Conservation (phyloP, 2,113 vertebrate species). For the Chaenogobius annularis region DNA sequence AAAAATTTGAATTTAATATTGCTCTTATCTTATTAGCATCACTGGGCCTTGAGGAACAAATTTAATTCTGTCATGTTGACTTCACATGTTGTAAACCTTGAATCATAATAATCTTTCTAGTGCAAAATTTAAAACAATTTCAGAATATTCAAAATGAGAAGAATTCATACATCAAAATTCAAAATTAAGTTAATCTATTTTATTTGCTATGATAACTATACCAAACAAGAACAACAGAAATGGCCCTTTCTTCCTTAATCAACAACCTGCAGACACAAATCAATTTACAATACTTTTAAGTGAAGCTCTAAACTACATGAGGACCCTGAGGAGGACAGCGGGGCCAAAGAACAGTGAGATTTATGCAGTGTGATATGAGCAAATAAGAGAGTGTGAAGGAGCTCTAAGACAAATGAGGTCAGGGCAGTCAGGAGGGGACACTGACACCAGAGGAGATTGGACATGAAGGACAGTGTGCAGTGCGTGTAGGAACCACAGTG, state of each 20-base stretch:
- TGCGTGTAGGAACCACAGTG: slow-evolving; percentile 38
- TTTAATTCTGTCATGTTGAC: no score
- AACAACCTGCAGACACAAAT: background rate
- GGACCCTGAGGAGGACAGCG: slow-evolving; percentile 2
- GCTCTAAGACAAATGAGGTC: slow-evolving; percentile 40
- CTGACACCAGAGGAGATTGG: slow-evolving; percentile 46
- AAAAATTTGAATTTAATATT: no score
- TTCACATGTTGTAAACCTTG: no score
- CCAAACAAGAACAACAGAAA: background rate
- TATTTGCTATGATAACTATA: background rate
- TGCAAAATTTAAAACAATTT: background rate
- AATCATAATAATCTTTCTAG: background rate
- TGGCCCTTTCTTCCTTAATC: background rate
- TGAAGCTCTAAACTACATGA: background rate
- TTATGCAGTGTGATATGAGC: slow-evolving; percentile 20
- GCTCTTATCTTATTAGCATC: no score
- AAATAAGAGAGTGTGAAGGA: slow-evolving; percentile 22
- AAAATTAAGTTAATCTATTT: background rate
- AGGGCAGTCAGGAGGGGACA: slow-evolving; percentile 46
- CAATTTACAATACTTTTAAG: background rate
- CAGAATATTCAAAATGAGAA: background rate
- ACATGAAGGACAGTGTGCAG: slow-evolving; percentile 22
- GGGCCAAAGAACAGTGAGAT: slow-evolving; percentile 11
- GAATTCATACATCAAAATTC: background rate
- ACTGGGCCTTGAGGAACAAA: no score